Evolutionary conservation across 2,113 vertebrate species (phyloP).

Genomic region (Patagioenas fasciata): DNA sequence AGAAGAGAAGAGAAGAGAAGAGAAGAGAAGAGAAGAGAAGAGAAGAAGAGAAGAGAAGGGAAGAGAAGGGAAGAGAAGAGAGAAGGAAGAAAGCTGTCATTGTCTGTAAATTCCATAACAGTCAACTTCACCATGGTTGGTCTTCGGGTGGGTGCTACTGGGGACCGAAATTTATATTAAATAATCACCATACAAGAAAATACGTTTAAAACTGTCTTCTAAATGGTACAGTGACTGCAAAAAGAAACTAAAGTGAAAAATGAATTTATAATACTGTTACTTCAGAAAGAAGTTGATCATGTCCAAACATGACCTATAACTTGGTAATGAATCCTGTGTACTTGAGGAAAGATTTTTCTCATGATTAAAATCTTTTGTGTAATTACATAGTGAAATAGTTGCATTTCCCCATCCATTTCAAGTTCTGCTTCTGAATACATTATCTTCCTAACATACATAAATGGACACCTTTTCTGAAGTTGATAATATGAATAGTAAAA

Average conservation of each 20-base stretch:
- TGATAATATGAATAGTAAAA: not conserved
- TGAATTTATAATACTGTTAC: not conserved
- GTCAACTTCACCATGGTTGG: not conserved
- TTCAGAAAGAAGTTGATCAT: not conserved
- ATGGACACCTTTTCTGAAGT: not conserved
- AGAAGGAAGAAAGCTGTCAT: not conserved
- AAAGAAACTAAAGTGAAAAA: not conserved
- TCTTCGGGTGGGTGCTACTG: not conserved
- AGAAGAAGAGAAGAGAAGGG: too few species aligned
- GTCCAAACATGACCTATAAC: not conserved
- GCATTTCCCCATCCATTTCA: not conserved
- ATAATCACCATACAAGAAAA: not conserved
- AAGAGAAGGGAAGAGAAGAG: too few species aligned
- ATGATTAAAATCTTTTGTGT: not conserved
- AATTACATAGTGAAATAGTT: not conserved
- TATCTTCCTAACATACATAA: not conserved
- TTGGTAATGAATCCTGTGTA: not conserved
- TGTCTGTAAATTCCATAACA: not conserved
- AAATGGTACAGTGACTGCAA: not conserved
- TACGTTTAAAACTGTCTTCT: not conserved
- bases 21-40: too few species aligned
- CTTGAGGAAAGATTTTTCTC: not conserved
- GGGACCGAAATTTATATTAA: not conserved
- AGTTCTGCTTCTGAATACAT: not conserved
- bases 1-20: too few species aligned